Evolutionary conservation across 1,140 invertebrate species (phyloP).

Genomic region (Eubasilissa regina): DNA sequence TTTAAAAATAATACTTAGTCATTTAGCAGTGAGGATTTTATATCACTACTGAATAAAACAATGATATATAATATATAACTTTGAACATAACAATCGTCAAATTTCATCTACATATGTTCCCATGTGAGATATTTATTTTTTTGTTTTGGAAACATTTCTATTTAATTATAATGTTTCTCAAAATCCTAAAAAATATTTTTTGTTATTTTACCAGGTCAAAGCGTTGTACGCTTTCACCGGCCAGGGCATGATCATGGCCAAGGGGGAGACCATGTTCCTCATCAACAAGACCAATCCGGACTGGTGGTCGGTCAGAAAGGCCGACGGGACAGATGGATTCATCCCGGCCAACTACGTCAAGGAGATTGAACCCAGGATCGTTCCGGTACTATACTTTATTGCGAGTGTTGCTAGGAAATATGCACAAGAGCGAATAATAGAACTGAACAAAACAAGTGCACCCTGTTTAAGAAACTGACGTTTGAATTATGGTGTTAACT

Average conservation of each 20-base stretch:
- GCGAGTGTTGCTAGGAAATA: too few relatives aligned
- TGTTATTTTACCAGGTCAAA: conserved; percentile 74
- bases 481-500: too few relatives aligned
- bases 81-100: too few relatives aligned
- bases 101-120: too few relatives aligned
- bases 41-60: too few relatives aligned
- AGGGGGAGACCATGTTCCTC: conserved; percentile 95
- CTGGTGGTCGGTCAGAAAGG: conserved; percentile 98
- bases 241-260: conserved; percentile 93
- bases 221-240: conserved; percentile 93
- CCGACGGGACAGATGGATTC: conserved; percentile 94
- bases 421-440: too few relatives aligned
- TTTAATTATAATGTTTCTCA: not conserved
- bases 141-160: too few relatives aligned
- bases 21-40: too few relatives aligned
- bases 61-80: too few relatives aligned
- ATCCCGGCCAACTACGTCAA: conserved; percentile 98
- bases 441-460: not conserved
- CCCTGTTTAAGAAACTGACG: too few relatives aligned
- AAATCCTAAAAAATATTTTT: not conserved
- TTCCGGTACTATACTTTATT: conserved; percentile 65
- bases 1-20: too few relatives aligned
- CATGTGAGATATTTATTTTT: too few relatives aligned
- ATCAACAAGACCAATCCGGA: conserved; percentile 96
- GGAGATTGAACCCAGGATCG: conserved; percentile 91